Base-by-base conservation (phyloP, 1,140 invertebrate species). In the Leptonema lineaticorne region DNA sequence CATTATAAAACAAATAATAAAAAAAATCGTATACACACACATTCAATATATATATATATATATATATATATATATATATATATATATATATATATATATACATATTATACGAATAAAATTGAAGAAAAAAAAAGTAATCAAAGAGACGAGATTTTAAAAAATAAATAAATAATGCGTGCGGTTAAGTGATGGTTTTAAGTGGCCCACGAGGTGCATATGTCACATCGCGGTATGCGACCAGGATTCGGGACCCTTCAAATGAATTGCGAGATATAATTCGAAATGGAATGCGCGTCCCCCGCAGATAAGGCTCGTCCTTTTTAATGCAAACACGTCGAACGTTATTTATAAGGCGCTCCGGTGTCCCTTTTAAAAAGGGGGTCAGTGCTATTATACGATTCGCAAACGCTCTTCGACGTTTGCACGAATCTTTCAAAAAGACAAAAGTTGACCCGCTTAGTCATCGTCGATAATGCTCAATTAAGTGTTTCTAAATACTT, bases 141-240 rank as follows among this genome's bases (percentile, higher is more conserved):
- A 11, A 33, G 30, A 33, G 30, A 33, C 11, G 30, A 33, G 30
- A 45, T n/a, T n/a, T n/a, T n/a, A 45, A 45, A 16, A 16, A 3
- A 3, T 16, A 22, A 53, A 26, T 26, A 53, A 53, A 53, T 53
- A 53, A 53, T 53, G 50, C 46, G 46, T 48, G 46, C 46, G 46
- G 50, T 24, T 53, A 53, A 53, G 50, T 53, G 50, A 53, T 53
- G 50, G 50, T 9, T 26, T 53, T 53, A 53, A 53, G 50, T 53
- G 50, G 50, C 50, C n/a, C 50, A 24, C 50, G 50, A 20, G 50
- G 50, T 53, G 50, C 50, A 53, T 53, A 53, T 53, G 50, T 53
- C 50, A 53, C 50, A 53, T 53, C 50, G 46, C 46, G 46, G 37
- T 41, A 41, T 41, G 37, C 37, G 37, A 16, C 37, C 37, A 5